Conservation (phyloP, 2,113 vertebrate genomes). For the Rhea pennata region DNA sequence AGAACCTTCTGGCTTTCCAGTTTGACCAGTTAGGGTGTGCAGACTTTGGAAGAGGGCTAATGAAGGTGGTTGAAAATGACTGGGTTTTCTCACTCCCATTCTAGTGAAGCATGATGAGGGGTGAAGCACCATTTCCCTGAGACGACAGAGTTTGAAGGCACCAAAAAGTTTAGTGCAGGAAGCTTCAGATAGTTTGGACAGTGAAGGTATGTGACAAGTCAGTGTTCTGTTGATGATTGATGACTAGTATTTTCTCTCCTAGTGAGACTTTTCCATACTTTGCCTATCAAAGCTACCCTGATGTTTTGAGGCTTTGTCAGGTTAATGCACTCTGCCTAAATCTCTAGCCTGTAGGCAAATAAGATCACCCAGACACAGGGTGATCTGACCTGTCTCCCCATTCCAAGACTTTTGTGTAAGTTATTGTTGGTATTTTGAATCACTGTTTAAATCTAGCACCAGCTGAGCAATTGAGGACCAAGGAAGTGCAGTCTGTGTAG, state of each 20-base stretch:
- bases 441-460: not conserved
- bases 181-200: not conserved
- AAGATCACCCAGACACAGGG: not conserved
- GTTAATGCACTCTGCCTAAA: not conserved
- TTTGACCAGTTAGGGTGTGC: not conserved
- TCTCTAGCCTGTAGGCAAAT: not conserved
- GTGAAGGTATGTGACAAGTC: not conserved
- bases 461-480: not conserved
- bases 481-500: not conserved
- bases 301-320: not conserved
- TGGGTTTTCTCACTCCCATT: not conserved
- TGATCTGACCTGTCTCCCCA: not conserved
- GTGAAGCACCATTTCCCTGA: not conserved
- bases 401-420: not conserved
- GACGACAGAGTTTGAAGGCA: not conserved
- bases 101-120: not conserved
- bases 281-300: not conserved
- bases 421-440: not conserved
- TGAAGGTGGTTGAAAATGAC: not conserved
- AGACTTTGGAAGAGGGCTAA: not conserved
- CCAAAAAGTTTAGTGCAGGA: not conserved
- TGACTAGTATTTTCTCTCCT: not conserved
- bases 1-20: constrained; percentile 9
- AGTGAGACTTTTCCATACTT: not conserved
- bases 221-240: not conserved